A percentile compares a stretch with the other conserved stretches of the same genome.
These are phyloP conservation scores for Siniperca knerii DNA, from an alignment of 2,113 vertebrate species.

Conservation along the genomic window DNA sequence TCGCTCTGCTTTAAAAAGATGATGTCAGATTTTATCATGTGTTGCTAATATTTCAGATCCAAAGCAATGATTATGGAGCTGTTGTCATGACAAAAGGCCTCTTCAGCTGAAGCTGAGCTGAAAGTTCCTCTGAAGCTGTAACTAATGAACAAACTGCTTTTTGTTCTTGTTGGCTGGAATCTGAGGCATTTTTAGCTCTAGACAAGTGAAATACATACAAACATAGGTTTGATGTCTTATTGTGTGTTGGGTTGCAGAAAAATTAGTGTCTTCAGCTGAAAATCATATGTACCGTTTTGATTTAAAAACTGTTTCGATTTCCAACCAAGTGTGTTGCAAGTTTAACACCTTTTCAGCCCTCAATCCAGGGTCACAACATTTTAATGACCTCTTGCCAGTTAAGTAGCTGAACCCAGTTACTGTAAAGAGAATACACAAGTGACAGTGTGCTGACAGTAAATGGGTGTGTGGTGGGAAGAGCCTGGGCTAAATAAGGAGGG, in stretches of 20 bases:
- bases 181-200: conserved; percentile 52
- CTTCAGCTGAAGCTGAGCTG: conserved; percentile 42
- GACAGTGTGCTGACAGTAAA: conserved; percentile 70
- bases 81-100: conserved; percentile 62
- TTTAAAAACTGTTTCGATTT: neutral
- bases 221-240: conserved; percentile 7
- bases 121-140: conserved; percentile 43
- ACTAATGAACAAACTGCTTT: conserved; percentile 71
- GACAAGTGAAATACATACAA: conserved; percentile 22
- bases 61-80: conserved; percentile 48
- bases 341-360: conserved; percentile 19
- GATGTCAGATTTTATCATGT: conserved; percentile 79
- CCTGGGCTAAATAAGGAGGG: conserved; percentile 74
- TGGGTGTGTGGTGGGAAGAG: conserved; percentile 68
- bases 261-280: neutral
- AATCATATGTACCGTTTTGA: neutral
- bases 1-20: conserved; percentile 50
- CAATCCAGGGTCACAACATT: conserved; percentile 14
- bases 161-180: conserved; percentile 68
- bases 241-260: neutral
- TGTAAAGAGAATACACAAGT: conserved; percentile 60
- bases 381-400: conserved; percentile 44
- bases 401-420: conserved; percentile 49
- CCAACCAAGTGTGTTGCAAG: neutral
- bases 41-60: conserved; percentile 71